Conservation (phyloP, 2,113 vertebrate genomes). For the Clarias macrocephalus region DNA sequence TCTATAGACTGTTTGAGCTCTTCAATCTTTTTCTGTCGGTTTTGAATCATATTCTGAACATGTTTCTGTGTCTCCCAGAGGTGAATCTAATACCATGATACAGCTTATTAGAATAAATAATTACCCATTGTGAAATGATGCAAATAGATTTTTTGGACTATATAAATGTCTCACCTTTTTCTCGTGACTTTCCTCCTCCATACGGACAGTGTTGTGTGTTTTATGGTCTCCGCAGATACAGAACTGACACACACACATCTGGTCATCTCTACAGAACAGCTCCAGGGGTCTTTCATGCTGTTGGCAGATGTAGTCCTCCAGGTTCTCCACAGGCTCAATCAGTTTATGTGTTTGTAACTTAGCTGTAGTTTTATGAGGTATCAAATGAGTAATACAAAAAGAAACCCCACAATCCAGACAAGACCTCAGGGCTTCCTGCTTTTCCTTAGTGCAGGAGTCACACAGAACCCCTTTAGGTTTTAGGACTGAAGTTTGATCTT, state of each 20-base stretch:
- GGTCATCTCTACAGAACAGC: constrained; percentile 40
- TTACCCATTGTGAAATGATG: neutral
- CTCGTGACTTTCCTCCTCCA: neutral
- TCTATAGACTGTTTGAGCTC: constrained; percentile 23
- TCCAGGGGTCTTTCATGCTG: constrained; percentile 34
- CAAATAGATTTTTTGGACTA: neutral
- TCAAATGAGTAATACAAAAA: constrained; percentile 19
- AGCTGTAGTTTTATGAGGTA: constrained; percentile 18
- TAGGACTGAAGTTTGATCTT: neutral
- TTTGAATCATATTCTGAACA: constrained; percentile 35
- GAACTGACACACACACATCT: constrained; percentile 36
- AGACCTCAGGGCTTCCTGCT: constrained; percentile 8
- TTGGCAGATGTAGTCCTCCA: constrained; percentile 43
- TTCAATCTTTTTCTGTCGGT: constrained; percentile 18
- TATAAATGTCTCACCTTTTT: constrained; percentile 12
- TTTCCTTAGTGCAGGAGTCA: constrained; percentile 11
- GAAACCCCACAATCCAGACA: constrained; percentile 30
- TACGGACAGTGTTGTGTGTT: constrained; percentile 11
- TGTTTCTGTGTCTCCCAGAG: neutral
- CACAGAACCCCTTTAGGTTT: constrained; percentile 6
- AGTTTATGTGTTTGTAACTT: constrained; percentile 37
- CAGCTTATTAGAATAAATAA: neutral
- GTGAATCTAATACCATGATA: neutral
- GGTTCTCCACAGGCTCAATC: constrained; percentile 32
- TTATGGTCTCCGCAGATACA: constrained; percentile 20